Evolutionary conservation across 2,888 invertebrate species (phyloP), one percentile per base, ranked within the genome.

Genomic region (Fabriciana adippe): DNA sequence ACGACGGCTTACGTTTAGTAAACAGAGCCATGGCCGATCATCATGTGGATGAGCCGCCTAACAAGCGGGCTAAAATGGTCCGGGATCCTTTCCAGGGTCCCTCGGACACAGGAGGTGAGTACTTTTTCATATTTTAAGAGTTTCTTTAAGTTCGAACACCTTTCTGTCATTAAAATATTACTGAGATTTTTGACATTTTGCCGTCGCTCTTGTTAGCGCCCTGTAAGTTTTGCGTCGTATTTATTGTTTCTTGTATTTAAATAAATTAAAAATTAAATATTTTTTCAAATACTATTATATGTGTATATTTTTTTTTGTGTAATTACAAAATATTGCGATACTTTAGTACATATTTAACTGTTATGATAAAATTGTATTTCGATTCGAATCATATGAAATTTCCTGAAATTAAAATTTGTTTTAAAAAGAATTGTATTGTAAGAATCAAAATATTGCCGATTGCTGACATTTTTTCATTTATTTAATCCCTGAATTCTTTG

Each of bases 51-150:
- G 98, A 98, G 94, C 98, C 98, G 95, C 97, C 98, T 92, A 97
- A 96, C 89, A 98, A 98, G 96, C 96, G 98, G 95, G 96, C 96
- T 88, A 98, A 98, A 94, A 96, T 98, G 93, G 95, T 98, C 90
- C 93, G 94, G 86, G 95, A 96, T 94, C 94, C 96, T 87, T 96
- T 96, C 90, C 96, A 96, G 93, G 95, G 96, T 87, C 94, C 96
- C 81, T 95, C 96, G 79, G 96, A 96, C 90, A 94, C 95, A 81
- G 95, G 96, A 88, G 96, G 96, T 96, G 92, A 95, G 95, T 92
- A 85, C 82, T 85, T 86, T 86, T 81, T 79, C 80, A 75, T 84
- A 86, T 87, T 87, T 84, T 78, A 79, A 76, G 74, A 85, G 80
- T 87, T 88, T 85, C 75, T 80, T 76, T 80, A 86, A 82, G 83